Evolutionary conservation across 2,888 invertebrate genomes (phyloP).

Genomic region (Chromoteleia sp.): DNA sequence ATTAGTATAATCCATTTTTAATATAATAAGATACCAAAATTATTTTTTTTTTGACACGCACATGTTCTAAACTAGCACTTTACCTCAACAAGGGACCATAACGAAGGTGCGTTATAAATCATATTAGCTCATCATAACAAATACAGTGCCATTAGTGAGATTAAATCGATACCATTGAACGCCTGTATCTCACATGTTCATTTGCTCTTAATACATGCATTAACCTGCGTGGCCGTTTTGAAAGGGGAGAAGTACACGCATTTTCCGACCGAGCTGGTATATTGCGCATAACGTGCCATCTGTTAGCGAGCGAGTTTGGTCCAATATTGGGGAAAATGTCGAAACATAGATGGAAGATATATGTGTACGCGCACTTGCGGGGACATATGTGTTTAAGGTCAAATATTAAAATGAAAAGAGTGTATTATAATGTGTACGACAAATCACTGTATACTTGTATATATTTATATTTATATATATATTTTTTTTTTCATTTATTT

Average conservation of each 20-base stretch:
- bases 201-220: constrained; percentile 65
- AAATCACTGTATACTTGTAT: too few relatives aligned
- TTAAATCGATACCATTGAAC: constrained; percentile 74
- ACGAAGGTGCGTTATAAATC: constrained; percentile 80
- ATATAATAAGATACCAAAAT: background rate
- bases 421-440: too few relatives aligned
- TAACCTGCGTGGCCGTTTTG: constrained; percentile 44
- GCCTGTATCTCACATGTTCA: constrained; percentile 63
- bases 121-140: constrained; percentile 77
- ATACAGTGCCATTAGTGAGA: constrained; percentile 78
- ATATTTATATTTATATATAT: too few relatives aligned
- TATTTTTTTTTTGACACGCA: constrained; percentile 28
- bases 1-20: background rate
- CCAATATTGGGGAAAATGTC: constrained; percentile 60
- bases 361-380: constrained; percentile 25
- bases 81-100: constrained; percentile 71
- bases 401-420: constrained; percentile 26
- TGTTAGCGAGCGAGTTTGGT: constrained; percentile 73
- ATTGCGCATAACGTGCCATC: constrained; percentile 71
- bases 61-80: constrained; percentile 31
- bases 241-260: constrained; percentile 43
- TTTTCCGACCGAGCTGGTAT: constrained; percentile 74
- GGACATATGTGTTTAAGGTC: constrained; percentile 30
- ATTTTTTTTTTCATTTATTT: too few relatives aligned
- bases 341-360: constrained; percentile 24